Conservation (phyloP, 2,113 vertebrate genomes). For the Stictonetta naevosa region DNA sequence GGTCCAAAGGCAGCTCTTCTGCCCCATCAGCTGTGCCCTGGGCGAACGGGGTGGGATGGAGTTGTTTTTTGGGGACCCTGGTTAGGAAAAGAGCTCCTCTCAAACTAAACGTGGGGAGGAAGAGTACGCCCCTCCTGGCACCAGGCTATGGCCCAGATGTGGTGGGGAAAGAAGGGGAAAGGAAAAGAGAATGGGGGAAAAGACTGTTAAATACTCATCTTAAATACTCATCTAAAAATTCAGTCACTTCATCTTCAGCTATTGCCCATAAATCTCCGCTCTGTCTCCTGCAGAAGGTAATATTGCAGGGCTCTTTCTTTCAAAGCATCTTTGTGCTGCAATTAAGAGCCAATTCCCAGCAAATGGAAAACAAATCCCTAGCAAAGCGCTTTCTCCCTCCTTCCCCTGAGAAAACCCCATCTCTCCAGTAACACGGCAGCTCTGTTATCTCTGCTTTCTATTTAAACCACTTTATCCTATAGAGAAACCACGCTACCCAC, state of each 20-base stretch:
- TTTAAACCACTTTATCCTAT: neutral
- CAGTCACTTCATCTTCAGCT: neutral
- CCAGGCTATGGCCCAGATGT: no score
- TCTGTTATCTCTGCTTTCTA: neutral
- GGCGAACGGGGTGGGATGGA: neutral
- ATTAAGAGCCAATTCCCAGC: neutral
- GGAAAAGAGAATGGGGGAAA: neutral
- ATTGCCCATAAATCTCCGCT: neutral
- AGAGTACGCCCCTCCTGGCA: neutral
- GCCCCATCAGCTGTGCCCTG: fast-evolving
- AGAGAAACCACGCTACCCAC: constrained; percentile 53
- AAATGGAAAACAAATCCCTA: neutral
- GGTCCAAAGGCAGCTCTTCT: neutral
- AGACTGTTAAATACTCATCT: neutral
- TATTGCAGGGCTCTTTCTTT: neutral
- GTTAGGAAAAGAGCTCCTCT: neutral
- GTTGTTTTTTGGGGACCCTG: neutral
- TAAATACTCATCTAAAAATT: neutral
- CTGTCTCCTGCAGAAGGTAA: neutral
- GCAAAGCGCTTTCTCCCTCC: neutral
- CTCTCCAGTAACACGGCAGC: neutral
- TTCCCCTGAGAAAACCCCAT: constrained; percentile 5
- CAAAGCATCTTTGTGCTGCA: neutral
- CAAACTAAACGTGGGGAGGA: neutral
- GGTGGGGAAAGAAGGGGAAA: neutral